Percentiles rank a stretch among this genome's conserved stretches.
Conservation (phyloP, 1,140 invertebrate genomes). For the Laodelphax striatellus region DNA sequence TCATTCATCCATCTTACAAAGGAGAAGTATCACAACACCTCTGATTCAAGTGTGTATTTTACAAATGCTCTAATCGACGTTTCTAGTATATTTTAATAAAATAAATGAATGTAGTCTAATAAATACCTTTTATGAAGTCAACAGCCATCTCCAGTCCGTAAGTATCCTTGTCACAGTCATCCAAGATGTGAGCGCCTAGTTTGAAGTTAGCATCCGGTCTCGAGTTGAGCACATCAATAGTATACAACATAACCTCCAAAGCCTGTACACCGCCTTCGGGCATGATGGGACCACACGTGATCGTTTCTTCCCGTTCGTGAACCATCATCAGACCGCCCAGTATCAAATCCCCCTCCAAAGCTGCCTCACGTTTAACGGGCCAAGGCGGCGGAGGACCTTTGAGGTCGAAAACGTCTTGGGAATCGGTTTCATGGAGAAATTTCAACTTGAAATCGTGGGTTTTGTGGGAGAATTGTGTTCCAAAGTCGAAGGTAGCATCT, state of each 20-base stretch:
- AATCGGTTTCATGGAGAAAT: no score
- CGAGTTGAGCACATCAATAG: slow-evolving; percentile 69
- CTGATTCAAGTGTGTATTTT: no score
- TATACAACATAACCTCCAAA: slow-evolving; percentile 85
- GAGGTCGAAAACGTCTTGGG: no score
- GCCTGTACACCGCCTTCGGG: slow-evolving; percentile 87
- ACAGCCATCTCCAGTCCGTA: slow-evolving; percentile 92
- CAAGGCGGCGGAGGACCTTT: slow-evolving; percentile 35
- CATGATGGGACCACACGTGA: slow-evolving; percentile 85
- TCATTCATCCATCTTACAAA: no score
- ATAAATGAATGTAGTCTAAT: no score
- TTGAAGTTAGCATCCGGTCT: slow-evolving; percentile 56
- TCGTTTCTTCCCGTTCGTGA: slow-evolving; percentile 74
- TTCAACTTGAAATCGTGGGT: no score
- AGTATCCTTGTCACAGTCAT: slow-evolving; percentile 93
- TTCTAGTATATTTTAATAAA: no score
- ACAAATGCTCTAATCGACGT: no score
- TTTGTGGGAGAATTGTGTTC: no score
- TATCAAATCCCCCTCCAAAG: slow-evolving; percentile 70
- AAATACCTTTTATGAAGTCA: slow-evolving; percentile 91
- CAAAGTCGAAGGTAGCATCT: no score
- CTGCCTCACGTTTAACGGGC: slow-evolving; percentile 77
- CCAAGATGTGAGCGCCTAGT: slow-evolving; percentile 78
- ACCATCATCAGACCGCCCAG: slow-evolving; percentile 92
- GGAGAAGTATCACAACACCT: no score